Evolutionary conservation across 2,797 vertebrate genomes (phyloP).

Genomic region (Coccyzus lansbergi): DNA sequence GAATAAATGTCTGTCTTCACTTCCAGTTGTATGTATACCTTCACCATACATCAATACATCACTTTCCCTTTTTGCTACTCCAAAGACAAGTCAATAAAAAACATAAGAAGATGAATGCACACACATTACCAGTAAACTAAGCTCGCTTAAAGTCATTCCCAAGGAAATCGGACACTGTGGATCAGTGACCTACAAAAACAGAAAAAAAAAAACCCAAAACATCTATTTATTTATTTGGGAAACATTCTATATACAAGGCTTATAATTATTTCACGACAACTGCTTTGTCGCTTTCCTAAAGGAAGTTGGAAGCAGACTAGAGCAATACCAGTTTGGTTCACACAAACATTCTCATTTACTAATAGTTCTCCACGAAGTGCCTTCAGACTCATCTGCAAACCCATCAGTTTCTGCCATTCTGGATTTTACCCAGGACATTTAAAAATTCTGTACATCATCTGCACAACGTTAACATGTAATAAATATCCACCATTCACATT

Average conservation of each 20-base stretch:
- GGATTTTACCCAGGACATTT: background rate
- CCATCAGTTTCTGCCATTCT: background rate
- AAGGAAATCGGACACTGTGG: constrained; percentile 86
- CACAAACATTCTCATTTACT: background rate
- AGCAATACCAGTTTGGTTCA: background rate
- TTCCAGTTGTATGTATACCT: background rate
- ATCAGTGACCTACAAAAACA: constrained; percentile 85
- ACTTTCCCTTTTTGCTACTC: background rate
- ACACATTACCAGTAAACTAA: constrained; percentile 89
- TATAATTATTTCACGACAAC: background rate
- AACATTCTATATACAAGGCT: background rate
- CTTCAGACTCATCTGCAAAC: background rate
- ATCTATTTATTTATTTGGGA: background rate
- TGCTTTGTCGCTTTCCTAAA: background rate
- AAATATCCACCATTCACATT: background rate
- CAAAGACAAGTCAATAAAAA: background rate
- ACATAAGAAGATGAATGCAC: background rate
- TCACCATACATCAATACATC: accelerated
- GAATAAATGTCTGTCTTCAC: background rate
- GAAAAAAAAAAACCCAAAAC: background rate
- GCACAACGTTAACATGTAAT: background rate
- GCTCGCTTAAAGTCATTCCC: constrained; percentile 90
- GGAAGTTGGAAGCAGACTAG: background rate
- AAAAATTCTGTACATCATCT: background rate
- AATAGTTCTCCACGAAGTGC: background rate